Base-by-base conservation (phyloP, 2,888 invertebrate genomes). In the Cryptosula pallasiana region DNA sequence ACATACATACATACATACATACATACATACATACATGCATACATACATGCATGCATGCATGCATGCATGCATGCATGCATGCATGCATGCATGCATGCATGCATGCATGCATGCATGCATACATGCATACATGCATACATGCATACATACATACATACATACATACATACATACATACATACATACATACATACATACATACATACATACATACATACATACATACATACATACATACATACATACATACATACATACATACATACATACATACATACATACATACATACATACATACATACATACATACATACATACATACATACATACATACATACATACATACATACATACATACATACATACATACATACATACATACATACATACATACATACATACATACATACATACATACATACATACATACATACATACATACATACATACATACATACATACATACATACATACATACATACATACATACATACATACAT, bases 171-270 rank as follows among this genome's bases (percentile, higher is more conserved):
- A 71, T 71, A 29, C 55, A 71, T 71, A 55, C 55, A 71, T 71
- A 55, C 55, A 71, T 71, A 71, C 55, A 55, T 55, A 71, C 55
- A 71, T 71, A 71, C 55, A 72, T 69, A 70, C 45, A 72, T 72
- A 72, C 45, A 72, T 72, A 69, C 45, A 72, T 70, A 72, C 45
- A 72, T 72, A 72, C 58, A 71, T 69, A 71, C 32, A 71, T 71
- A 63, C 35, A 71, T 71, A 71, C 35, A 71, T 69, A 63, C 58
- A 69, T 63, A 71, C 58, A 69, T 71, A 25, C 58, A 69, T 63
- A 69, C 58, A 69, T 71, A 69, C 58, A 69, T 71, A 71, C 58
- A 71, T 71, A 27, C 58, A 72, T 35, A 72, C 71, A 69, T 35
- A 72, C 32, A 72, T 35, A 72, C 71, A 72, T 69, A 35, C n/a